Conservation (phyloP, 2,113 vertebrate genomes). For the Dipodomys stephensi region DNA sequence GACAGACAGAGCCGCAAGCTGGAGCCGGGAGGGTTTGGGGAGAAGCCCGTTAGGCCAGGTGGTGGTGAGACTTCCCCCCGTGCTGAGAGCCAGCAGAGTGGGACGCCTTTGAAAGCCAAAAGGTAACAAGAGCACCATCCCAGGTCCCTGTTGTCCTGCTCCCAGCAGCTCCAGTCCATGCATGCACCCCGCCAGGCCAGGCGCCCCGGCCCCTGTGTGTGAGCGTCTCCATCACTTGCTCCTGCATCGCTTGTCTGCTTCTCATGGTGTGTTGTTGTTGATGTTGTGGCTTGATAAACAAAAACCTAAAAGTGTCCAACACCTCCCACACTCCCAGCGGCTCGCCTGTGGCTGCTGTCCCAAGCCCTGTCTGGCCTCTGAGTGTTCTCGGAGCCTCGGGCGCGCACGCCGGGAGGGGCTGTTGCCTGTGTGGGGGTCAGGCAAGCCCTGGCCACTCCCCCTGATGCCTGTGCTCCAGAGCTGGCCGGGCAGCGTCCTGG, state of each 20-base stretch:
- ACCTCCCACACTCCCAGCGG: fast-evolving
- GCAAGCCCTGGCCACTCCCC: fast-evolving
- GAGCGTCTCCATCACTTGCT: background rate
- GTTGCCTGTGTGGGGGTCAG: background rate
- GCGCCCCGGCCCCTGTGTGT: background rate
- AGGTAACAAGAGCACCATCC: conserved; percentile 86
- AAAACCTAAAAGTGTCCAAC: background rate
- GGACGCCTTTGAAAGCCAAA: conserved; percentile 90
- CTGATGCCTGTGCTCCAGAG: background rate
- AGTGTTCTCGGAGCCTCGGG: background rate
- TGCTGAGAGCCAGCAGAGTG: conserved; percentile 93
- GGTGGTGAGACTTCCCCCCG: conserved; percentile 88
- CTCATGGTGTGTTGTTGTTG: background rate
- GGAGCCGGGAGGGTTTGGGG: conserved; percentile 89
- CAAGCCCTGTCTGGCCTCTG: background rate
- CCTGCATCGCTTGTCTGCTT: conserved; percentile 10
- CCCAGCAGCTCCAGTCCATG: conserved; percentile 25
- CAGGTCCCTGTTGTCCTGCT: conserved; percentile 26
- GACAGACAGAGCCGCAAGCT: conserved; percentile 96
- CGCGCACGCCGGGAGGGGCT: background rate
- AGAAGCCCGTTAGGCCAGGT: conserved; percentile 88
- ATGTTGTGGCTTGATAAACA: conserved; percentile 37
- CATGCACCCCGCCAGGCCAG: conserved; percentile 35
- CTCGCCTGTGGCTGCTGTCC: background rate
- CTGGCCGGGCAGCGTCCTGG: background rate